Conservation (phyloP, 2,113 vertebrate species). For the Gasterosteus nipponicus region DNA sequence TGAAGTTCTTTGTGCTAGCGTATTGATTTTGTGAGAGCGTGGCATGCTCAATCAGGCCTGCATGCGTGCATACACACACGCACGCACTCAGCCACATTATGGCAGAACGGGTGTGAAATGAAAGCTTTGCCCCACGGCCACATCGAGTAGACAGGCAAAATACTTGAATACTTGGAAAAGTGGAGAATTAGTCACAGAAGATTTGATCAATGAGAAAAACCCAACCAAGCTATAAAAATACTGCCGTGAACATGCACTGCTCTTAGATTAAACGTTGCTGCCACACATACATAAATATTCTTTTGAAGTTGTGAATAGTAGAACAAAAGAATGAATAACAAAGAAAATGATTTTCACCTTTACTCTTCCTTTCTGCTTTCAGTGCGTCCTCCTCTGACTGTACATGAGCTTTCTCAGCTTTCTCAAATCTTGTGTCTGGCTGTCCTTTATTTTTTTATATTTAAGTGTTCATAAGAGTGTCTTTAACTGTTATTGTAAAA, state of each 20-base stretch:
- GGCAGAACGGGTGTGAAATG: constrained; percentile 55
- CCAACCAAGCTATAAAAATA: constrained; percentile 25
- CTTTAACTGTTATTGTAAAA: neutral
- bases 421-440: neutral
- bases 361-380: neutral
- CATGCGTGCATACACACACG: constrained; percentile 9
- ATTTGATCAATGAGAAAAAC: constrained; percentile 38
- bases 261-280: constrained; percentile 10
- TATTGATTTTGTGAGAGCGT: constrained; percentile 47
- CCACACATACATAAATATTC: constrained; percentile 5
- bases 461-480: neutral
- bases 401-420: neutral
- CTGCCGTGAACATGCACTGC: neutral
- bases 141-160: constrained; percentile 51
- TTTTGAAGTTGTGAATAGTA: constrained; percentile 2
- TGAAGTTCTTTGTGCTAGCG: constrained; percentile 11
- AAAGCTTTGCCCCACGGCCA: constrained; percentile 55
- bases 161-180: constrained; percentile 42
- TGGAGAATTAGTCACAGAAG: constrained; percentile 43
- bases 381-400: neutral
- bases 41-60: constrained; percentile 11
- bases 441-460: neutral
- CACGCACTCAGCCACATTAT: constrained; percentile 31
- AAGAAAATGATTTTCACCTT: neutral
- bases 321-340: neutral